A percentile compares a stretch with the other conserved stretches of the same genome.
Conservation (phyloP, 2,797 vertebrate species). For the Lithobates pipiens region DNA sequence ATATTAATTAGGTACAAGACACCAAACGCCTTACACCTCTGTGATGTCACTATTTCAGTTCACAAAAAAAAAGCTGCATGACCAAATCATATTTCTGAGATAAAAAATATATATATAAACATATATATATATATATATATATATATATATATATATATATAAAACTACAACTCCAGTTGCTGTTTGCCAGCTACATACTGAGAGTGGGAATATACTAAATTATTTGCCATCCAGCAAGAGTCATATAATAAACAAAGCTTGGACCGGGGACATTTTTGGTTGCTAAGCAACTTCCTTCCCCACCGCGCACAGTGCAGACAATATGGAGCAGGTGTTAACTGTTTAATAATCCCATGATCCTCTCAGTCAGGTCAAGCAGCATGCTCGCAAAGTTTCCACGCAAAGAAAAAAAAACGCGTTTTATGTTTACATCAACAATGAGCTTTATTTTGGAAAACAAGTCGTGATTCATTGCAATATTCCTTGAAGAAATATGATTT, state of each 20-base stretch:
- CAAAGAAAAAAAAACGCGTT: not conserved
- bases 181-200: not conserved
- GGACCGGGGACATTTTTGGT: conserved; percentile 9
- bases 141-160: too few relatives aligned
- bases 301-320: not conserved
- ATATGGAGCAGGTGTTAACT: conserved; percentile 4
- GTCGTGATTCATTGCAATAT: not conserved
- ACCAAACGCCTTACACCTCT: too few relatives aligned
- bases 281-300: conserved; percentile 1
- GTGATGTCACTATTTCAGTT: too few relatives aligned
- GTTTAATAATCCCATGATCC: not conserved
- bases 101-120: too few relatives aligned
- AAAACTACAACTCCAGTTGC: not conserved
- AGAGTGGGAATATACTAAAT: not conserved
- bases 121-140: too few relatives aligned
- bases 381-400: not conserved
- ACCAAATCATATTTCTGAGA: too few relatives aligned
- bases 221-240: not conserved
- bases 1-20: too few relatives aligned
- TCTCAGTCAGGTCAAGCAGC: not conserved
- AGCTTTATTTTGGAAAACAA: not conserved
- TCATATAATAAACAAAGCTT: conserved; percentile 4
- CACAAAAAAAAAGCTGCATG: too few relatives aligned
- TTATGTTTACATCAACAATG: not conserved
- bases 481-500: too few relatives aligned